Evolutionary conservation across 2,113 vertebrate genomes (phyloP).

Genomic region (Oceanodroma tethys): DNA sequence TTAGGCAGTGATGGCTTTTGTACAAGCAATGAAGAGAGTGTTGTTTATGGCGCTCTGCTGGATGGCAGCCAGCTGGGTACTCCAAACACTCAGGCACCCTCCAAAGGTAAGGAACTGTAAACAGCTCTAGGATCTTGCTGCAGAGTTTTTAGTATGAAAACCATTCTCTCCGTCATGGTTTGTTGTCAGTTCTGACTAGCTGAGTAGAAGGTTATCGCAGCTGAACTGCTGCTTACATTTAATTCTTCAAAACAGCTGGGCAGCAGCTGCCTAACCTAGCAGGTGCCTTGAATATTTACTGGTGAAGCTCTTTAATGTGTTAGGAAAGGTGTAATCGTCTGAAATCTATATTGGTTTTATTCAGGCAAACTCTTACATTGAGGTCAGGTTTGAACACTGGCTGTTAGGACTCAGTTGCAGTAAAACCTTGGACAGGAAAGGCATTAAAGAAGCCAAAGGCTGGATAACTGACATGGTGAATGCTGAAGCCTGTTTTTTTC

Average conservation of each 20-base stretch:
- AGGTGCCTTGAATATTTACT: not conserved
- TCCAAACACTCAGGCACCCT: not conserved
- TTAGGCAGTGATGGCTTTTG: constrained; percentile 60
- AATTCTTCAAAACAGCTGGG: not conserved
- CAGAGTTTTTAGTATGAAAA: not conserved
- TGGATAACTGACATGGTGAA: not conserved
- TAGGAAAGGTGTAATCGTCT: not conserved
- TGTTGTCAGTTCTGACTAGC: not conserved
- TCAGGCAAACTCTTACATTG: not conserved
- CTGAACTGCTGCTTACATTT: too few relatives aligned
- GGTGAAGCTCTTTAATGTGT: not conserved
- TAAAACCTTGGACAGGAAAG: not conserved
- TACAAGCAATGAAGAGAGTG: constrained; percentile 52
- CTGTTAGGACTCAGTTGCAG: too few relatives aligned
- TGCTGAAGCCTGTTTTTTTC: too few relatives aligned
- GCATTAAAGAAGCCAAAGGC: too few relatives aligned
- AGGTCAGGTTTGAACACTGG: not conserved
- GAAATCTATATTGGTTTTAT: not conserved
- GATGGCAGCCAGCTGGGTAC: not conserved
- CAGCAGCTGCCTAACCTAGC: not conserved
- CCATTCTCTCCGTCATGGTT: not conserved
- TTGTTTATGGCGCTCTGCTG: constrained; percentile 48
- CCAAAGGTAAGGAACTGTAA: not conserved
- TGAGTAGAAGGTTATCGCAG: not conserved
- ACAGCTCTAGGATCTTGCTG: not conserved